These are phyloP conservation scores for Lerista edwardsae DNA, from an alignment of 2,797 vertebrate genomes.

Conservation along the genomic window DNA sequence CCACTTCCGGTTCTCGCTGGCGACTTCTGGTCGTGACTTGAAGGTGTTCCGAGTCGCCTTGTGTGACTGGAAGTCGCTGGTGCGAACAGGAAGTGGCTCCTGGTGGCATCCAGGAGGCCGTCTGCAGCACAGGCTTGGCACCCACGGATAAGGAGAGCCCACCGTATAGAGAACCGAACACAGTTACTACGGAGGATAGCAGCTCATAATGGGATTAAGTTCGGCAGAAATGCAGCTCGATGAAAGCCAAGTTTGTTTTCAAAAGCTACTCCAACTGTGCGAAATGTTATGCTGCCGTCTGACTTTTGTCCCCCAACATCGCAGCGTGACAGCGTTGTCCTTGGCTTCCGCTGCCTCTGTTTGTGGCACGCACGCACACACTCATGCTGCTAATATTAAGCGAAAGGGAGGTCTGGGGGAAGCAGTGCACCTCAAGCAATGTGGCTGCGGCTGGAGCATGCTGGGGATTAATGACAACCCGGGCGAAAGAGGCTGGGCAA, in stretches of 20 bases:
- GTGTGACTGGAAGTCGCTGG: too few relatives aligned
- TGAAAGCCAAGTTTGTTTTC: too few relatives aligned
- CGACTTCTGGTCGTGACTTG: too few relatives aligned
- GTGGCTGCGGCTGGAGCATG: not conserved
- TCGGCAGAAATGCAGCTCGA: too few relatives aligned
- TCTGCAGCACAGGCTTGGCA: too few relatives aligned
- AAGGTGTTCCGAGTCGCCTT: too few relatives aligned
- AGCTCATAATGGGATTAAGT: not conserved
- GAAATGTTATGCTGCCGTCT: not conserved
- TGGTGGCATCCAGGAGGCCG: too few relatives aligned
- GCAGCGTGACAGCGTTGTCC: not conserved
- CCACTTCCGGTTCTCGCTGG: too few relatives aligned
- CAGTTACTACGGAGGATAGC: not conserved
- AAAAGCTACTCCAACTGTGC: not conserved
- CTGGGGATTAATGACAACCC: not conserved
- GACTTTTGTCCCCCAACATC: not conserved
- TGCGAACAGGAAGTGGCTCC: too few relatives aligned
- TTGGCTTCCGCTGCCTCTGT: constrained; percentile 12
- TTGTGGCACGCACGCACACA: not conserved
- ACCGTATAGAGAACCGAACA: too few relatives aligned
- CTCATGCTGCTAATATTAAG: constrained; percentile 21
- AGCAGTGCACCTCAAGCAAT: constrained; percentile 16
- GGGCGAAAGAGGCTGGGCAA: constrained; percentile 35
- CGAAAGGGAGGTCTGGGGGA: not conserved
- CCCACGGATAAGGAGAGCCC: too few relatives aligned